Conservation (phyloP, 1,140 invertebrate species). For the Philopotamus ludificatus region DNA sequence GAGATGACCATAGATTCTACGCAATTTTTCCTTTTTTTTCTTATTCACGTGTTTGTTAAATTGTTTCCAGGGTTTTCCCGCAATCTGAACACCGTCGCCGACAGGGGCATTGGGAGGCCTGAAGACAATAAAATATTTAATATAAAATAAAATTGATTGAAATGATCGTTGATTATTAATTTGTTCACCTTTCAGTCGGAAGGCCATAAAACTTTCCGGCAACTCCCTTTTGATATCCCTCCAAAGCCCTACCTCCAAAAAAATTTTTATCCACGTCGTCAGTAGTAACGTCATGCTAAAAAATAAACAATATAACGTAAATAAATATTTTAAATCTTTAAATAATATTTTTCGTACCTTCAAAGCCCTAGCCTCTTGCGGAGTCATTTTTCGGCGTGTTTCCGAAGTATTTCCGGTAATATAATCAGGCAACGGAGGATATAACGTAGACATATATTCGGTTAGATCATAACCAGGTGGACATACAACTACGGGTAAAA, state of each 20-base stretch:
- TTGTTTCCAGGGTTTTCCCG: slow-evolving; percentile 79
- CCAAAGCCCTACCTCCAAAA: slow-evolving; percentile 53
- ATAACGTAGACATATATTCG: slow-evolving; percentile 12
- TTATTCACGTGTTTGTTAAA: slow-evolving; percentile 75
- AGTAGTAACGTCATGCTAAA: slow-evolving; percentile 42
- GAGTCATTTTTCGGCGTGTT: slow-evolving; percentile 49
- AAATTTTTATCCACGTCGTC: slow-evolving; percentile 62
- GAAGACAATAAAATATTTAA: background rate
- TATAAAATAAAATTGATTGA: slow-evolving; percentile 18
- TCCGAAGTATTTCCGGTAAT: slow-evolving; percentile 48
- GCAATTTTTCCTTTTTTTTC: slow-evolving; percentile 84
- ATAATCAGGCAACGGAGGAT: slow-evolving; percentile 62
- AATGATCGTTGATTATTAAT: slow-evolving; percentile 25
- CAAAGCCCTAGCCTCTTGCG: slow-evolving; percentile 57
- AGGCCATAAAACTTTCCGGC: slow-evolving; percentile 44
- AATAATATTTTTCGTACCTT: slow-evolving; percentile 45
- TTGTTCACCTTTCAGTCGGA: slow-evolving; percentile 21
- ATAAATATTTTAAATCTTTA: slow-evolving; percentile 22
- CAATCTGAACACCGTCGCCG: slow-evolving; percentile 34
- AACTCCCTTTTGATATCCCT: slow-evolving; percentile 55
- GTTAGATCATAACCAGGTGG: slow-evolving; percentile 66
- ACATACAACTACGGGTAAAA: slow-evolving; percentile 78
- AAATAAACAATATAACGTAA: slow-evolving; percentile 20
- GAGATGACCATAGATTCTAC: slow-evolving; percentile 75
- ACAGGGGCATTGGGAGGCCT: background rate